phyloP scores from a whole-genome alignment of 2,113 vertebrate genomes.

The Nibea albiflora region DNA sequence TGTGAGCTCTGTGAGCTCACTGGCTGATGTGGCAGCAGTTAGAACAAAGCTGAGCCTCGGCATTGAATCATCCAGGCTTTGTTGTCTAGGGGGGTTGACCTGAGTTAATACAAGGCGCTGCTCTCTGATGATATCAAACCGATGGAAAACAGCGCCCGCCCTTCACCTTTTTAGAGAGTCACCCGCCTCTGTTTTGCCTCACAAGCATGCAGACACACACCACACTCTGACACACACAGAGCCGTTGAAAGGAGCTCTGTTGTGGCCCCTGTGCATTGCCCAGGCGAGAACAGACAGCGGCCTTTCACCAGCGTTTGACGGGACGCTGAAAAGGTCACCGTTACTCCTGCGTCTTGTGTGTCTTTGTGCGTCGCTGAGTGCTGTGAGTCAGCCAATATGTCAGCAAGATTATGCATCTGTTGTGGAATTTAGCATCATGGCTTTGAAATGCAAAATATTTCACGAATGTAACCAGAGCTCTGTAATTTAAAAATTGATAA shows the following conservation, averaged over 20 bases:
- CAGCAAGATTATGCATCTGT: conserved; percentile 43
- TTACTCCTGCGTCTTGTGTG: conserved; percentile 56
- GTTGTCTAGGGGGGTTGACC: conserved; percentile 23
- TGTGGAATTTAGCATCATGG: conserved; percentile 41
- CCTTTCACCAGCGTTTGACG: conserved; percentile 74
- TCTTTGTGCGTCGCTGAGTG: conserved; percentile 42
- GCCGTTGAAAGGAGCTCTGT: conserved; percentile 78
- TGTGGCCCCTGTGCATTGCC: conserved; percentile 72
- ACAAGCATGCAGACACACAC: conserved; percentile 31
- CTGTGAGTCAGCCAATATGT: conserved; percentile 21
- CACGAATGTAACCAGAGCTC: conserved; percentile 49
- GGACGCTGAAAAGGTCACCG: conserved; percentile 69
- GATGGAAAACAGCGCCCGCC: conserved; percentile 54
- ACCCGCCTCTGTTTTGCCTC: conserved; percentile 63
- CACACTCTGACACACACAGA: conserved; percentile 25
- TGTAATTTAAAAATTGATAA: conserved; percentile 42
- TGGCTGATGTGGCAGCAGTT: conserved; percentile 10
- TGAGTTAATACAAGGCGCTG: conserved; percentile 5
- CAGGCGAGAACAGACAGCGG: conserved; percentile 68
- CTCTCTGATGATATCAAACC: conserved; percentile 35
- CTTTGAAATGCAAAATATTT: conserved; percentile 63
- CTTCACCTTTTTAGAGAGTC: conserved; percentile 66
- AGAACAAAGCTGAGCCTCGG: conserved; percentile 19
- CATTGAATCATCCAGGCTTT: conserved; percentile 26
- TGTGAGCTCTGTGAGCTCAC: conserved; percentile 1